These are phyloP conservation scores for Saxicola maurus DNA, from an alignment of 2,797 vertebrate genomes.

Conservation along the genomic window DNA sequence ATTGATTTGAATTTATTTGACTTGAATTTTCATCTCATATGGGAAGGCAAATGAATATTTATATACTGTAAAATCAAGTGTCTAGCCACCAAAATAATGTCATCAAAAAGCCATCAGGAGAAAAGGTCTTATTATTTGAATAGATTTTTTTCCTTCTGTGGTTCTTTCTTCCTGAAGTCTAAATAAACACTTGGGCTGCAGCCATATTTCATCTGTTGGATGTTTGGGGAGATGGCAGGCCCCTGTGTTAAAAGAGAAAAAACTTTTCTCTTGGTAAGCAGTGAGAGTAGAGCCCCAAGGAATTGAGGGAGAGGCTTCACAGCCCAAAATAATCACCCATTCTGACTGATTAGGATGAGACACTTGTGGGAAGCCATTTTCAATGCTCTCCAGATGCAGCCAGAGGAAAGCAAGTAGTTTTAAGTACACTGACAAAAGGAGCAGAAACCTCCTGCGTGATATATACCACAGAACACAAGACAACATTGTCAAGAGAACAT, in stretches of 20 bases:
- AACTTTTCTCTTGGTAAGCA: not conserved
- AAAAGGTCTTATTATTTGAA: slow-evolving; percentile 16
- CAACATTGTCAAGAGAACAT: not conserved
- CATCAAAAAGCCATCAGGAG: slow-evolving; percentile 4
- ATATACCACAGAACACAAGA: accelerated
- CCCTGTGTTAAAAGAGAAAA: not conserved
- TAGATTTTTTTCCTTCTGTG: slow-evolving; percentile 6
- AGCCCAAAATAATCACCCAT: not conserved
- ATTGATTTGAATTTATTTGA: slow-evolving; percentile 47
- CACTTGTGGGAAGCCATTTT: not conserved
- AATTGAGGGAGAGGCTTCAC: not conserved
- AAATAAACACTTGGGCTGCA: slow-evolving; percentile 32
- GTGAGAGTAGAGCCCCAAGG: not conserved
- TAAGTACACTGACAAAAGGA: not conserved
- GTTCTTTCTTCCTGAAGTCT: slow-evolving; percentile 15
- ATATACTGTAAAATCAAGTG: slow-evolving; percentile 9
- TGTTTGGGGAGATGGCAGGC: not conserved
- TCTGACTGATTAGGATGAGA: not conserved
- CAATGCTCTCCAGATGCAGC: not conserved
- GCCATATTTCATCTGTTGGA: not conserved
- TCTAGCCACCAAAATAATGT: slow-evolving; percentile 31
- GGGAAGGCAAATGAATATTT: slow-evolving; percentile 29
- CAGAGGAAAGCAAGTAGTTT: not conserved
- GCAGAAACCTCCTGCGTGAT: not conserved
- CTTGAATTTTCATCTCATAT: slow-evolving; percentile 21